A percentile compares a stretch with the other conserved stretches of the same genome.
Conservation (phyloP, 2,888 invertebrate genomes). For the Thymelicus sylvestris region DNA sequence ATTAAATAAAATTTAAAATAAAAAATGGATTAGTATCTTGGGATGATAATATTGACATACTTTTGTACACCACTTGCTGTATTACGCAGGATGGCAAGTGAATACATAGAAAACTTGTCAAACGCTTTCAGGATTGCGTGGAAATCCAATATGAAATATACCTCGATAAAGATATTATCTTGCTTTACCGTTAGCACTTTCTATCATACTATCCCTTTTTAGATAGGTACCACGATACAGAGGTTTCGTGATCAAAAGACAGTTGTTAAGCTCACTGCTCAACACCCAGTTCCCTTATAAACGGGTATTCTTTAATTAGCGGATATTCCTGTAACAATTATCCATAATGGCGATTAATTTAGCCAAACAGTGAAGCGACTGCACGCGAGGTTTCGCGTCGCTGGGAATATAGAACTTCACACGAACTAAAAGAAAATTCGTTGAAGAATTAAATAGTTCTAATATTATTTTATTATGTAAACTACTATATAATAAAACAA, state of each 20-base stretch:
- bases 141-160: too few species aligned
- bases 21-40: too few species aligned
- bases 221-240: neutral
- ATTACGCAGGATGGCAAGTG: too few species aligned
- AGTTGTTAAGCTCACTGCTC: constrained; percentile 1
- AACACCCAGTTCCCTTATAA: constrained; percentile 1
- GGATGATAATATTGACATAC: too few species aligned
- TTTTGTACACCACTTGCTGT: too few species aligned
- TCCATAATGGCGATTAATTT: constrained; percentile 26
- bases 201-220: neutral
- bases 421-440: constrained; percentile 38
- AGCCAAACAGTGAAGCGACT: constrained; percentile 3
- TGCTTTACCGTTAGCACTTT: too few species aligned
- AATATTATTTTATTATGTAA: too few species aligned
- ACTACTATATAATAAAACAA: too few species aligned
- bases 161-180: too few species aligned
- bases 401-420: constrained; percentile 47
- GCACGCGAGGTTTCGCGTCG: constrained; percentile 37
- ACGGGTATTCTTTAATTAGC: constrained; percentile 6
- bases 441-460: neutral
- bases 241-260: constrained; percentile 4
- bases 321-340: constrained; percentile 18
- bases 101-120: too few species aligned
- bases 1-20: too few species aligned
- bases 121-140: too few species aligned